Evolutionary conservation across 2,797 vertebrate genomes (phyloP).

Genomic region (Microchirus variegatus): DNA sequence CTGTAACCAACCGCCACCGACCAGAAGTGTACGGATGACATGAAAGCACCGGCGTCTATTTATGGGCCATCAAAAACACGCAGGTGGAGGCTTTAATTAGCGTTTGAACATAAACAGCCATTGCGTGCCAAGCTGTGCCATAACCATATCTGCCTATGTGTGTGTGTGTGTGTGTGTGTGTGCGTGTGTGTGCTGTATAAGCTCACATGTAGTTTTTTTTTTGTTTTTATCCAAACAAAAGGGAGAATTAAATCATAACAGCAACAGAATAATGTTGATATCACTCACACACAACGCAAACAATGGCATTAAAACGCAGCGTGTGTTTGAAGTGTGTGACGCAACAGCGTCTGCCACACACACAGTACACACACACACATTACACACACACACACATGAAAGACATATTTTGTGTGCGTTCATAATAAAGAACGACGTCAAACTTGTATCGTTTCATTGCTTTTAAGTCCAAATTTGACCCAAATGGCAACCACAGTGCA

Average conservation of each 20-base stretch:
- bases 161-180: background rate
- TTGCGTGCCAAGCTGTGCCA: constrained; percentile 5
- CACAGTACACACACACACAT: background rate
- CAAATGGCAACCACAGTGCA: background rate
- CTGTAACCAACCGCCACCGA: constrained; percentile 45
- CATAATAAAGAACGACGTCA: too few relatives aligned
- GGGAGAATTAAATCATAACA: constrained; percentile 20
- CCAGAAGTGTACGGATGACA: constrained; percentile 43
- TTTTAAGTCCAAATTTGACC: too few relatives aligned
- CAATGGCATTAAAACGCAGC: constrained; percentile 45
- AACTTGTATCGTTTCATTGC: too few relatives aligned
- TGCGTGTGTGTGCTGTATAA: constrained; percentile 5
- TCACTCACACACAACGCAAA: constrained; percentile 24
- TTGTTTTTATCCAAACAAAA: constrained; percentile 20
- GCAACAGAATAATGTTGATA: constrained; percentile 41
- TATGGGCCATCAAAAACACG: constrained; percentile 54
- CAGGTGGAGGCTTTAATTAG: constrained; percentile 69
- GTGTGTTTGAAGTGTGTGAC: constrained; percentile 24
- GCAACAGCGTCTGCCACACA: constrained; percentile 8
- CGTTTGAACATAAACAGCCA: constrained; percentile 51
- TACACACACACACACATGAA: too few relatives aligned
- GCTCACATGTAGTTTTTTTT: constrained; percentile 10
- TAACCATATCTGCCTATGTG: constrained; percentile 3
- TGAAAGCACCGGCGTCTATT: constrained; percentile 58
- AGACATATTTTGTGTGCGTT: too few relatives aligned